Base-by-base conservation (phyloP, 2,113 vertebrate species). In the Melanotaenia duboulayi region DNA sequence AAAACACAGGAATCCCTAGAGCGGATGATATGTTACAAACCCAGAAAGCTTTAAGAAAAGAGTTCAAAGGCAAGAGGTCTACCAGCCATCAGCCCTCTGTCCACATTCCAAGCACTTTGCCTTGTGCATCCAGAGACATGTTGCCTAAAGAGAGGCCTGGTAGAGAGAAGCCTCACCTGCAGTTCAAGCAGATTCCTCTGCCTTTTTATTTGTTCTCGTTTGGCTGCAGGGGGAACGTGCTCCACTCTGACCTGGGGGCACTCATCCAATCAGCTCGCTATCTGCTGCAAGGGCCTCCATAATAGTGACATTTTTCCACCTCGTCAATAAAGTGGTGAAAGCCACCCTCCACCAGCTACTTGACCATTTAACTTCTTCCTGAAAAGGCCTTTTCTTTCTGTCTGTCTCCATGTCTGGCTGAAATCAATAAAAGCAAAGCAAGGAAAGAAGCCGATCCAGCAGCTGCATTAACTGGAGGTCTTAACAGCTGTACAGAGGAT, bases 271-370 rank as follows among this genome's bases (percentile, higher is more conserved):
- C 93, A 94, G 92, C 91, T 94, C 89, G 66, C 91, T 94, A 93
- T 94, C 93, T 94, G 78, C 90, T 92, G 91, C 92, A 93, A 94
- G 91, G 87, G 91, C 91, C 86, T 93, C 90, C 84, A 93, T 95
- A 94, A 95, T 94, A 92, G 94, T 95, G 93, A 95, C 94, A 94
- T 93, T 94, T 95, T 95, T 92, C 92, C 91, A 94, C 94, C 91
- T 93, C 89, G 90, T 94, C 93, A 94, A 95, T 94, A 94, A 91
- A 93, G 92, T 92, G 94, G 87, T 94, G 94, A 94, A 94, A 94
- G 93, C 89, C 92, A 92, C 92, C 93, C 94, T 94, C 92, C 86
- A 91, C 87, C 78, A 62, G 86, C 93, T 94, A 94, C 94, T 95
- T 94, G 94, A 95, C 93, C 93, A 85, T 94, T 95, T 94, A 95